phyloP scores from a whole-genome alignment of 2,113 vertebrate species.

The Dipodomys stephensi region DNA sequence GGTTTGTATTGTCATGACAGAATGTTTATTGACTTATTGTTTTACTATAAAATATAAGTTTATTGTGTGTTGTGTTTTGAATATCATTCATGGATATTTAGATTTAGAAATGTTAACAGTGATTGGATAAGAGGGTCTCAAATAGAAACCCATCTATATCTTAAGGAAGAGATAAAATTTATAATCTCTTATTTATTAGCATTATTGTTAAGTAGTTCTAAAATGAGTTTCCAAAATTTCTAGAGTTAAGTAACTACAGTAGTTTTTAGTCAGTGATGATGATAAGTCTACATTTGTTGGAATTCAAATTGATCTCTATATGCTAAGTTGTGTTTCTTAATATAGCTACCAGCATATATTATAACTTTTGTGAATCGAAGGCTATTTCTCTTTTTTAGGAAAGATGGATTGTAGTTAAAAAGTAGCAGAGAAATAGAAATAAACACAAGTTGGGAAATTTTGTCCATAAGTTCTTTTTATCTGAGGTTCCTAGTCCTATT shows the following conservation, averaged over 20 bases:
- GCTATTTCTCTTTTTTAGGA: not conserved
- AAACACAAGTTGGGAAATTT: not conserved
- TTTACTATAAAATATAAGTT: not conserved
- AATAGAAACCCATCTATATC: not conserved
- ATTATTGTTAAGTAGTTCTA: not conserved
- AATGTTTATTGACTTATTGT: not conserved
- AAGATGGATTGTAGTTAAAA: not conserved
- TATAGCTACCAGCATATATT: not conserved
- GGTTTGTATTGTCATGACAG: not conserved
- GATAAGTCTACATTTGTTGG: not conserved
- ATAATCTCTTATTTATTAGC: not conserved
- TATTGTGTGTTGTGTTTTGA: not conserved
- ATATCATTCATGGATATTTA: conserved; percentile 12
- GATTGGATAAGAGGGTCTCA: not conserved
- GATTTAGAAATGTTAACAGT: conserved; percentile 12
- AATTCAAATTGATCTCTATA: not conserved
- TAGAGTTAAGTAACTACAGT: not conserved
- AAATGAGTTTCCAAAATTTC: not conserved
- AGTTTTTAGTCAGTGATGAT: not conserved
- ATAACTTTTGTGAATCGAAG: conserved; percentile 13
- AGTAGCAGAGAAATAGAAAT: not conserved
- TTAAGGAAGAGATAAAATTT: conserved; percentile 27
- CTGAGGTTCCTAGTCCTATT: conserved; percentile 47
- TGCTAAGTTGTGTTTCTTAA: not conserved
- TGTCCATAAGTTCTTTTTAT: conserved; percentile 40